Conservation (phyloP, 1,140 invertebrate species). For the Hylyphantes graminicola region DNA sequence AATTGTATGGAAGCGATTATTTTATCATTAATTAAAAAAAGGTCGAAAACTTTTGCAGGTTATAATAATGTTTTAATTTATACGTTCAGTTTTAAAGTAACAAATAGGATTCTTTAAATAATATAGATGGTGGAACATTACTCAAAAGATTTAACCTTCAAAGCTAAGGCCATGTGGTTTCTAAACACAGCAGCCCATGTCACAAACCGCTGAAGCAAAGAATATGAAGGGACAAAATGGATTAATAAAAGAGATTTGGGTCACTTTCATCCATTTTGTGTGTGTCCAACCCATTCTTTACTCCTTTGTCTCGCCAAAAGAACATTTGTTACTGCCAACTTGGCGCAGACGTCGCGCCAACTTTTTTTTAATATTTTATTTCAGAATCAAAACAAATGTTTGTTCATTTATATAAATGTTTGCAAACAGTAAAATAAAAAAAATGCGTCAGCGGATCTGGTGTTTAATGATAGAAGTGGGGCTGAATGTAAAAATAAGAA, state of each 20-base stretch:
- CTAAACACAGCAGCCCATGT: not conserved
- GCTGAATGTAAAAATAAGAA: no score
- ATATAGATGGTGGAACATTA: no score
- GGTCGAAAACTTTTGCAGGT: no score
- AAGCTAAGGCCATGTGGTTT: no score
- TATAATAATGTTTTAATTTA: no score
- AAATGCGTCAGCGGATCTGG: not conserved
- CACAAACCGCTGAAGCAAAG: constrained; percentile 2
- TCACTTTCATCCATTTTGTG: constrained; percentile 32
- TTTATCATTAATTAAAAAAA: no score
- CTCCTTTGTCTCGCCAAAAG: constrained; percentile 19
- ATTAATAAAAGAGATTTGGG: constrained; percentile 32
- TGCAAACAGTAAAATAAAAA: not conserved
- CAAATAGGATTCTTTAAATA: no score
- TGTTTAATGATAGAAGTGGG: not conserved
- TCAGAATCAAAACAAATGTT: constrained; percentile 28
- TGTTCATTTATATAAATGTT: not conserved
- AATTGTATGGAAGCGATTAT: no score
- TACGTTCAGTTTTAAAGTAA: no score
- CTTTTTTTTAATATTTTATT: not conserved
- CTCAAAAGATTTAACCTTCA: no score
- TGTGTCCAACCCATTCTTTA: constrained; percentile 10
- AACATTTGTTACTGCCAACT: constrained; percentile 37
- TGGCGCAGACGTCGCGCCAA: not conserved
- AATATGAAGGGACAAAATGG: constrained; percentile 24